These are phyloP conservation scores for Drosophila demipolita DNA, from an alignment of 2,888 invertebrate species.

Conservation along the genomic window DNA sequence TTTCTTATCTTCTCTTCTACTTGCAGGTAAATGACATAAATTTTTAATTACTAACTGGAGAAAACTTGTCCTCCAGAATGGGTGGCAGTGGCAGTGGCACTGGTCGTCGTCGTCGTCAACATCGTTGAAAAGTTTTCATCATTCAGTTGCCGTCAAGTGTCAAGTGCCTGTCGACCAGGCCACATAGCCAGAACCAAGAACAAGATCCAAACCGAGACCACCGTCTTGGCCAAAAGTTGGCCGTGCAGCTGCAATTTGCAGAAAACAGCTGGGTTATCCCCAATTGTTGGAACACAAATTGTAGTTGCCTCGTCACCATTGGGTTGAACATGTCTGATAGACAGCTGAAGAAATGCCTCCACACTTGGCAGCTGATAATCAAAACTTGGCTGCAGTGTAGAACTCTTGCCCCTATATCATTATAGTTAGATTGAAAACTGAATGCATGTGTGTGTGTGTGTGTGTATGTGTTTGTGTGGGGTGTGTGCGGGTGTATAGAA, in stretches of 20 bases:
- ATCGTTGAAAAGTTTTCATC: slow-evolving; percentile 68
- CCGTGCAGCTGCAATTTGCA: slow-evolving; percentile 32
- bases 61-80: slow-evolving; percentile 56
- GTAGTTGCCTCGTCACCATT: slow-evolving; percentile 24
- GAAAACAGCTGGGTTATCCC: slow-evolving; percentile 34
- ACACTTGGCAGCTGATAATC: slow-evolving; percentile 70
- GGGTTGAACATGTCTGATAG: slow-evolving; percentile 36
- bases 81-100: slow-evolving; percentile 1
- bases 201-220: slow-evolving; percentile 9
- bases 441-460: neutral
- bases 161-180: slow-evolving; percentile 62
- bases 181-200: neutral
- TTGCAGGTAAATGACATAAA: slow-evolving; percentile 79
- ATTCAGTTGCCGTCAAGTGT: slow-evolving; percentile 74
- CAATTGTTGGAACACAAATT: slow-evolving; percentile 57
- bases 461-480: neutral
- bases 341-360: slow-evolving; percentile 18
- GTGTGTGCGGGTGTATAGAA: slow-evolving; percentile 2
- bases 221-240: slow-evolving; percentile 31
- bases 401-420: slow-evolving; percentile 30
- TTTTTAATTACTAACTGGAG: slow-evolving; percentile 72
- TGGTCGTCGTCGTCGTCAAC: slow-evolving; percentile 19
- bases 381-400: slow-evolving; percentile 52
- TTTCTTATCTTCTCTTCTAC: slow-evolving; percentile 65
- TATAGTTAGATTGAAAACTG: slow-evolving; percentile 29